Base-by-base conservation (phyloP, 2,888 invertebrate species). In the Metacarcinus magister region DNA sequence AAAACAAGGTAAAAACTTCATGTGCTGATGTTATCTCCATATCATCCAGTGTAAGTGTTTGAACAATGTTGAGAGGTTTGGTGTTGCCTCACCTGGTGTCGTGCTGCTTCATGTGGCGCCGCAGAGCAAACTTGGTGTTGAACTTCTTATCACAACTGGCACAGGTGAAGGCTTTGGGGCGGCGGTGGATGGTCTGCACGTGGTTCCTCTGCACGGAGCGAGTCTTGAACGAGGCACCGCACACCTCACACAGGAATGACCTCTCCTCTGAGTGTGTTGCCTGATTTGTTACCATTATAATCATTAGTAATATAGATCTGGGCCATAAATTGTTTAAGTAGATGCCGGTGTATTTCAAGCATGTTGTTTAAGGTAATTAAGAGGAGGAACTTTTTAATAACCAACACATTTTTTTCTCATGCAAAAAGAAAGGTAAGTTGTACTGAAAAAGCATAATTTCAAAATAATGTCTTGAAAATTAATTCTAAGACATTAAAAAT, bases 181-280 rank as follows among this genome's bases (percentile, higher is more conserved):
- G 97, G 54, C 97, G 97, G 97, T 98, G 98, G 92, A 98, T 97
- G 32, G 97, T 97, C 92, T 97, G 97, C 10, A 97, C 97, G 96
- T 98, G 98, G 96, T 97, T 97, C 48, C 97, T 97, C 97, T 98
- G 98, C 0, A 97, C 97, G 0, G 97, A 97, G 32, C 97, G 97
- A 0, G 98, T 98, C 97, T 97, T 98, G 98, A 97, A 97, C 97
- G 98, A 96, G 97, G 98, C 98, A n/a, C 98, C 98, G 97, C 98
- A 98, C 16, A 97, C 97, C 96, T 98, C 98, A 97, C 98, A 98
- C 67, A 98, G 97, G 97, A 98, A 98, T 0, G 98, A 97, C 13
- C 98, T 97, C 2, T 97, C 97, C 54, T 97, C 98, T 5, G 75
- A 75, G n/a, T 75, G 75, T 28, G 75, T 75, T n/a, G 75, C 75